A percentile compares a stretch with the other conserved stretches of the same genome.
These are phyloP conservation scores for Drosophila hamatofila DNA, from an alignment of 2,888 invertebrate species.

Conservation along the genomic window DNA sequence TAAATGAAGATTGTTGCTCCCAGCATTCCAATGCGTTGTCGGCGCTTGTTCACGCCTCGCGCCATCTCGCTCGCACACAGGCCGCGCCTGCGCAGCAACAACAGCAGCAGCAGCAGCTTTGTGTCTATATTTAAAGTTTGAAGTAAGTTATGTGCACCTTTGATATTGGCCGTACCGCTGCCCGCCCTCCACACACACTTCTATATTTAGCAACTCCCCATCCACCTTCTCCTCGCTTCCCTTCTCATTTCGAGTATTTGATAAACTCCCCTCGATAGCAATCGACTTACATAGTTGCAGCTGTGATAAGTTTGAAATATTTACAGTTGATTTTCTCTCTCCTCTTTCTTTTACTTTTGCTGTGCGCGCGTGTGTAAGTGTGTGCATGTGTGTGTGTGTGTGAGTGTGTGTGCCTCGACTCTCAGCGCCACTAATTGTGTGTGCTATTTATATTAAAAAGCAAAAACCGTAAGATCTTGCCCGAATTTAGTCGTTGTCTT, in stretches of 20 bases:
- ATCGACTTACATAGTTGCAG: constrained; percentile 36
- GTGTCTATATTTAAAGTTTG: constrained; percentile 43
- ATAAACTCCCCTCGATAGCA: constrained; percentile 50
- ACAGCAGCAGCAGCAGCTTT: constrained; percentile 6
- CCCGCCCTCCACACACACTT: background rate
- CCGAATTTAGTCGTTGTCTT: constrained; percentile 52
- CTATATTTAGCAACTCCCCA: constrained; percentile 50
- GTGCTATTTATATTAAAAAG: constrained; percentile 66
- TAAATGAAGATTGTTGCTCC: constrained; percentile 77
- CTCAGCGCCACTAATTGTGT: constrained; percentile 72
- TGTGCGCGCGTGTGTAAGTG: background rate
- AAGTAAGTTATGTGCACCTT: constrained; percentile 47
- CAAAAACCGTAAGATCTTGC: constrained; percentile 53
- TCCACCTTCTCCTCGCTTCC: background rate
- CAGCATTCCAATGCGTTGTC: constrained; percentile 60
- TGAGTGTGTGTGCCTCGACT: constrained; percentile 35
- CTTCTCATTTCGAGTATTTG: constrained; percentile 29
- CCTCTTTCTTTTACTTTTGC: constrained; percentile 10
- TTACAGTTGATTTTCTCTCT: constrained; percentile 60
- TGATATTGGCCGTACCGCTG: constrained; percentile 35
- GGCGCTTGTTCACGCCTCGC: constrained; percentile 46
- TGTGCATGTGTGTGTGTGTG: background rate
- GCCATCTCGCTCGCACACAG: constrained; percentile 14
- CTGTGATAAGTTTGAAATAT: constrained; percentile 66
- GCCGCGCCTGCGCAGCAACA: constrained; percentile 51